Conservation (phyloP, 2,113 vertebrate species). For the Lophotis ruficrista region DNA sequence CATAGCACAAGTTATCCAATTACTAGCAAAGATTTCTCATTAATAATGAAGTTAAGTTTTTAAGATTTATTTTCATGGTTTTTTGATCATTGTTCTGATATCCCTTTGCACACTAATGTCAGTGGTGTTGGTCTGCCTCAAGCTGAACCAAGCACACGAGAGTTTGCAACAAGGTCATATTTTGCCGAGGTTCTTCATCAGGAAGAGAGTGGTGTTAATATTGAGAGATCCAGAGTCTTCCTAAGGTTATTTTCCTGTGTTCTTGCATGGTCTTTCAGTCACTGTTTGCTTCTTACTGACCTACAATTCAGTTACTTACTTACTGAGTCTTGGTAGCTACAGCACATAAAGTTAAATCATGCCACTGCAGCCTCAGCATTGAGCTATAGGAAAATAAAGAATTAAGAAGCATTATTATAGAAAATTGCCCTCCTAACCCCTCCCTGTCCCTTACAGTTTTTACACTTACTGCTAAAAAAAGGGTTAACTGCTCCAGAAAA, state of each 20-base stretch:
- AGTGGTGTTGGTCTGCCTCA: neutral
- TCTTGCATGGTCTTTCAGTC: neutral
- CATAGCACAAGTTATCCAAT: neutral
- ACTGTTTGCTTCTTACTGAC: neutral
- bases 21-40: neutral
- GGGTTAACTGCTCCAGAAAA: neutral
- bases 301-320: neutral
- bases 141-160: neutral
- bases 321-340: neutral
- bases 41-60: neutral
- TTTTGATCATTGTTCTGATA: neutral
- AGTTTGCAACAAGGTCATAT: neutral
- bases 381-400: neutral
- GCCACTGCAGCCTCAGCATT: neutral
- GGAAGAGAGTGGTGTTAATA: neutral
- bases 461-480: neutral
- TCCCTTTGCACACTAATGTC: neutral
- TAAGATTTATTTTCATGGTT: neutral
- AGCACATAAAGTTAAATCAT: neutral
- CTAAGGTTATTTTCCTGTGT: neutral
- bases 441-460: neutral
- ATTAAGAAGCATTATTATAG: neutral
- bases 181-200: neutral
- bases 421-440: neutral
- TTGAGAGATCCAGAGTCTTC: neutral